These are phyloP conservation scores for Phyllotreta cruciferae DNA, from an alignment of 2,888 invertebrate genomes.

Conservation along the genomic window DNA sequence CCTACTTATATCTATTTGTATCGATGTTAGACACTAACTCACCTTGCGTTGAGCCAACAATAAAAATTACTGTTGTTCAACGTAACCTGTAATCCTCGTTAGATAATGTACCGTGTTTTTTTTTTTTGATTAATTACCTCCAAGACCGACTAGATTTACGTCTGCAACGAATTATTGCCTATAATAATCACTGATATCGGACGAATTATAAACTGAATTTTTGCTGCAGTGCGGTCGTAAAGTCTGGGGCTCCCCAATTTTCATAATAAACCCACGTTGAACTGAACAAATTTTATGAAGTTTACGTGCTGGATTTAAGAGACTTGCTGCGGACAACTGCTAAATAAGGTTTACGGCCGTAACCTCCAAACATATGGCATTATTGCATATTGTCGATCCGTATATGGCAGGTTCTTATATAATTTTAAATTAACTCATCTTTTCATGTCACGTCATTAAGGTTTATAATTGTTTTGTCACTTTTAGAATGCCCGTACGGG, in stretches of 20 bases:
- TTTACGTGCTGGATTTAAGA: background rate
- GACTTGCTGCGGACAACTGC: conserved; percentile 1
- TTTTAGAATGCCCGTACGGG: conserved; percentile 2
- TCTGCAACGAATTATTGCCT: no score
- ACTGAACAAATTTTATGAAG: no score
- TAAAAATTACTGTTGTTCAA: conserved; percentile 8
- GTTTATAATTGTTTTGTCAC: conserved; percentile 17
- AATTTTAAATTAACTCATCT: conserved; percentile 21
- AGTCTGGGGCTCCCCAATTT: no score
- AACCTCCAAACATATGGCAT: conserved; percentile 24
- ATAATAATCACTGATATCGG: no score
- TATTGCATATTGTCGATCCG: conserved; percentile 19
- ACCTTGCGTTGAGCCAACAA: background rate
- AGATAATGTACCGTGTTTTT: conserved; percentile 2
- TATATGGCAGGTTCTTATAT: conserved; percentile 19
- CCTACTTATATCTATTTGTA: conserved; percentile 1
- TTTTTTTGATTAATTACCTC: conserved; percentile 2
- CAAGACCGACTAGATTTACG: no score
- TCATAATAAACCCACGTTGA: no score
- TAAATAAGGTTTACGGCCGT: conserved; percentile 18
- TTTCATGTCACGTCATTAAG: conserved; percentile 5
- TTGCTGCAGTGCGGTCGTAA: no score
- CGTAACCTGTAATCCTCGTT: conserved; percentile 4
- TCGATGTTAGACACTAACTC: background rate
- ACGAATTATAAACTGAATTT: no score